Percentiles rank a stretch among this genome's conserved stretches.
Evolutionary conservation across 2,113 vertebrate genomes (phyloP).

Genomic region (Silurus meridionalis): DNA sequence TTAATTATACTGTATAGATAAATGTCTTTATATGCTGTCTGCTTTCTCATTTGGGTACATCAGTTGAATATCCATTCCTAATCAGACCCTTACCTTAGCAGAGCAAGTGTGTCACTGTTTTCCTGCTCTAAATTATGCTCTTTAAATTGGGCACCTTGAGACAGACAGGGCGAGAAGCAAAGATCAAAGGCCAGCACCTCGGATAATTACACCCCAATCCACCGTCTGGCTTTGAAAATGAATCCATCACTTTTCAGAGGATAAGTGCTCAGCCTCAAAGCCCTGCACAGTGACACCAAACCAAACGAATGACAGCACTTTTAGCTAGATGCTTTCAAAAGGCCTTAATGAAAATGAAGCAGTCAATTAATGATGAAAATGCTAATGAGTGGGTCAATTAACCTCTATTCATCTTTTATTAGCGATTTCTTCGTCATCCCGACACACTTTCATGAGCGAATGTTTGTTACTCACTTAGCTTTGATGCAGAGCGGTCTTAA

Average conservation of each 20-base stretch:
- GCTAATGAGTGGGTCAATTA: conserved; percentile 43
- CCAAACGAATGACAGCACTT: conserved; percentile 12
- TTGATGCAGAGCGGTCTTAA: conserved; percentile 8
- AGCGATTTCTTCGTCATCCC: background rate
- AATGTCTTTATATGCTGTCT: conserved; percentile 31
- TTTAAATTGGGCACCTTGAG: conserved; percentile 58
- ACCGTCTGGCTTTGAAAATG: conserved; percentile 58
- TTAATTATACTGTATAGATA: background rate
- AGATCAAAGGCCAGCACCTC: conserved; percentile 65
- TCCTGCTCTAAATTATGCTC: conserved; percentile 53
- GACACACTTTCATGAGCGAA: background rate
- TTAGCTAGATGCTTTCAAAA: conserved; percentile 9
- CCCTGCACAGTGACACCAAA: conserved; percentile 26
- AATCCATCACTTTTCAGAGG: conserved; percentile 59
- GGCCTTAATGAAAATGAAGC: conserved; percentile 24
- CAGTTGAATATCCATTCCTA: conserved; percentile 22
- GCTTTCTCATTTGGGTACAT: conserved; percentile 19
- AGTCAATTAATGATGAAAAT: conserved; percentile 41
- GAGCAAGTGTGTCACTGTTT: conserved; percentile 45
- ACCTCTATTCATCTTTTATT: conserved; percentile 48
- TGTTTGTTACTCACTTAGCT: conserved; percentile 32
- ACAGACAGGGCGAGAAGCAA: conserved; percentile 47
- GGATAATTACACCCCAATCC: conserved; percentile 66
- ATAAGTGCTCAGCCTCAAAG: conserved; percentile 40
- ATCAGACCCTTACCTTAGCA: conserved; percentile 38